Evolutionary conservation across 2,888 invertebrate genomes (phyloP), one percentile per base, ranked within the genome.

Genomic region (Dermolepida albohirtum): DNA sequence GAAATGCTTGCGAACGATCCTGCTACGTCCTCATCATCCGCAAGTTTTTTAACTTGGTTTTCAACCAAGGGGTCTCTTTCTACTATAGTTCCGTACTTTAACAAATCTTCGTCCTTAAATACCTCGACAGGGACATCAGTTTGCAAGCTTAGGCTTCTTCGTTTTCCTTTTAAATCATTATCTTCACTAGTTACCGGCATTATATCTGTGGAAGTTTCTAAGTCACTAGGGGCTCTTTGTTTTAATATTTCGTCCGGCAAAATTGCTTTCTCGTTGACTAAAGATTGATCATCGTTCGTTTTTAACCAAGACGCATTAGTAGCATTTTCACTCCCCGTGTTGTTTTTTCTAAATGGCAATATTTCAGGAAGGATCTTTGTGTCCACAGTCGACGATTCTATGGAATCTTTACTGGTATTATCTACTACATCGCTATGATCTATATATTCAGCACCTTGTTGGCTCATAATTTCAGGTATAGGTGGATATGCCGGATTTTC

Each of bases 401-500:
- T 10, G 12, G 17, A 39, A 22, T 57, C 54, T 41, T 41, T 51
- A 39, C 29, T 62, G 40, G 43, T 52, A 34, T 54, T 63, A 39
- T 68, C 68, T 5, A 68, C 50, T 0, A 68, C 27, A 39, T 68
- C 55, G 12, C 29, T 52, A 6, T 62, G 59, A 14, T 59, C 59
- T 1, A 59, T 44, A 17, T 67, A 64, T n/a, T 69, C 72, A n/a
- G 72, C 76, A n/a, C 69, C 72, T 49, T 76, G 75, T 5, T 74
- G 74, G 68, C 83, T 85, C 76, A 87, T 84, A 64, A 86, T 84
- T 67, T 87, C 86, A 4, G 85, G 85, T 65, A 87, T 78, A 1
- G 85, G 85, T 1, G 87, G 87, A 78, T 87, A 87, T 2, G 86
- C 86, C 0, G 87, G 87, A 78, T 87, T 87, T 68, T 69, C 69